Evolutionary conservation across 2,797 vertebrate genomes (phyloP).

Genomic region (Malurus leucopterus): DNA sequence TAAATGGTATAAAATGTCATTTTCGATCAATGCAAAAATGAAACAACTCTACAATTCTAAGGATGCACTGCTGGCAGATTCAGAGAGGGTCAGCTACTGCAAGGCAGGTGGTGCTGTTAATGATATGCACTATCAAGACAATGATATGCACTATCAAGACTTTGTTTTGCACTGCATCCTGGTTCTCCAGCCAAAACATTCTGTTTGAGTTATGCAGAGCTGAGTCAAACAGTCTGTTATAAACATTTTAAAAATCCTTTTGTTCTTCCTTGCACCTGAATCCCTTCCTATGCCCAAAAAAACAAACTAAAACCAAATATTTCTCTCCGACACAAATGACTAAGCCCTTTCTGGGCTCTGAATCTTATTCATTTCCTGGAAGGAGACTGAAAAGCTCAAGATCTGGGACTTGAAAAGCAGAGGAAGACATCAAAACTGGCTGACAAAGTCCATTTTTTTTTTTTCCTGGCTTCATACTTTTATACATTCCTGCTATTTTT

Average conservation of each 20-base stretch:
- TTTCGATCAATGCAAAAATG: background rate
- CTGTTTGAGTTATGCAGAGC: background rate
- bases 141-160: background rate
- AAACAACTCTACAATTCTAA: background rate
- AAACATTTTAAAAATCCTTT: slow-evolving; percentile 44
- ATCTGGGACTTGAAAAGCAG: background rate
- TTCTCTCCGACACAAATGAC: slow-evolving; percentile 38
- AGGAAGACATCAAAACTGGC: background rate
- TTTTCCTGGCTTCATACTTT: slow-evolving; percentile 6
- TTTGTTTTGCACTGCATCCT: background rate
- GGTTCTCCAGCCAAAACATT: background rate
- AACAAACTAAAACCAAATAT: slow-evolving; percentile 32
- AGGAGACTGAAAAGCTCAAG: background rate
- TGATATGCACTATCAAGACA: background rate
- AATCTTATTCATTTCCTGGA: slow-evolving; percentile 40
- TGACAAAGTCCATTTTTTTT: background rate
- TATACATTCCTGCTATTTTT: background rate
- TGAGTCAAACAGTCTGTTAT: slow-evolving; percentile 27
- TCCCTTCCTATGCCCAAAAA: slow-evolving; percentile 17
- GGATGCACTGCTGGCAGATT: background rate
- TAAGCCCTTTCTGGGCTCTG: slow-evolving; percentile 20
- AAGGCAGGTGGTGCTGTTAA: background rate
- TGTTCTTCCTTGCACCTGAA: slow-evolving; percentile 51
- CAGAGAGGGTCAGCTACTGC: background rate
- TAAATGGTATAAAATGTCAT: background rate